Conservation (phyloP, 2,113 vertebrate species). For the Plotosus lineatus region DNA sequence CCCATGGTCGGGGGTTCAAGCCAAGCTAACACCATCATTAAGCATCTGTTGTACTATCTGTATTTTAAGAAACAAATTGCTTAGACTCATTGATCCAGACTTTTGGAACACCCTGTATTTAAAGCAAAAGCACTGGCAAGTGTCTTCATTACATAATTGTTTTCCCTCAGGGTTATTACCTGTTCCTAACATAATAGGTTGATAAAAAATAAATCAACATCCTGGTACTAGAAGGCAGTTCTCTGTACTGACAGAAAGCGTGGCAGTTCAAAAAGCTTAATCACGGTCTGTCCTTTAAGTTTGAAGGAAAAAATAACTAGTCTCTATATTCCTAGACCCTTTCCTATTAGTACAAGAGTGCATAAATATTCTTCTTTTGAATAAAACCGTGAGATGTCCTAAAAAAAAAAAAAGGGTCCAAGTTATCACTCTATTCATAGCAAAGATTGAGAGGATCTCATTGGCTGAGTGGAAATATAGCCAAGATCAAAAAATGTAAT, state of each 20-base stretch:
- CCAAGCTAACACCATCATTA: no score
- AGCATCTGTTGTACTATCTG: no score
- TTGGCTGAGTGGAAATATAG: not conserved
- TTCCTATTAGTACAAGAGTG: not conserved
- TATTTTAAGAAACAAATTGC: no score
- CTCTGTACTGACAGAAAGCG: not conserved
- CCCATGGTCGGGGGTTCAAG: no score
- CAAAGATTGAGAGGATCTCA: not conserved
- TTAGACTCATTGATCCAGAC: no score
- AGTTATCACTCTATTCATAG: not conserved
- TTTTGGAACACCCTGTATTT: not conserved
- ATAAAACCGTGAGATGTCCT: not conserved
- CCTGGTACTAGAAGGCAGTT: not conserved
- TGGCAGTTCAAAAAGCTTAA: not conserved
- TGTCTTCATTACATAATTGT: no score
- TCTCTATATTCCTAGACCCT: not conserved
- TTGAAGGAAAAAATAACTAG: not conserved
- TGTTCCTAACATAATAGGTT: not conserved
- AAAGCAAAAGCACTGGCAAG: not conserved
- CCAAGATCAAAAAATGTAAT: not conserved
- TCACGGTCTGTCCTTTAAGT: not conserved
- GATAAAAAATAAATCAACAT: not conserved
- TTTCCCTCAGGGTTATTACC: no score
- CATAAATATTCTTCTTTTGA: not conserved
- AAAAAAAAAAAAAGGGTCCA: not conserved